Base-by-base conservation (phyloP, 2,113 vertebrate species). In the Rhinoptilus africanus region DNA sequence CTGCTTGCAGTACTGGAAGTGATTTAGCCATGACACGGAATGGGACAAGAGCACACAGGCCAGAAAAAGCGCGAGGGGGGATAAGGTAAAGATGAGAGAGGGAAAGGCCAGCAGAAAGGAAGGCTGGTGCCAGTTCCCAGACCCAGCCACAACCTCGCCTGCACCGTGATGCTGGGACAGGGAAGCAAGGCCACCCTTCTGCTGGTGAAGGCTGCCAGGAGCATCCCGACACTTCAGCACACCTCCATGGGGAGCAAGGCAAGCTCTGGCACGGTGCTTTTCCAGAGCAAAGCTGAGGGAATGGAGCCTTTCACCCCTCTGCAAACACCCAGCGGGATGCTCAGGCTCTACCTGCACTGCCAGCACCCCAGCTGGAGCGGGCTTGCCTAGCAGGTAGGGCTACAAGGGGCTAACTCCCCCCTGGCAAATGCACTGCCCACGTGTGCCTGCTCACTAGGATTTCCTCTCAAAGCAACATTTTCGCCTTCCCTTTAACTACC, bases 211-310 rank as follows among this genome's bases (percentile, higher is more conserved):
- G 19, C 47, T 80, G 35, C 14, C 4, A 4, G 41, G 18, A 66
- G 19, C 30, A 47, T 8, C 16, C 1, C 0, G 0, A 12, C 35
- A 34, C 53, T 60, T 18, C 30, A 77, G 56, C 17, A 37, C 10
- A 57, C 26, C 21, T 47, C 50, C 21, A 15, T 6, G 6, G 28
- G n/a, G 19, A 71, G 21, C 12, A 79, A 83, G 10, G 32, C 53
- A 64, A 82, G 39, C 56, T 43, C 59, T 75, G 56, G 13, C 45
- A 34, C 2, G 2, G 27, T 26, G 23, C 7, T 2, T 73, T 56
- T 88, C 37, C 71, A 77, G 32, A 76, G 62, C 50, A 85, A 48
- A 48, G 10, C 28, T 15, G 26, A 28, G 22, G 24, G 26, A 76
- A 82, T 1, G 14, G 16, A 23, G 22, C 0, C 0, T 62, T 89